Base-by-base conservation (phyloP, 2,113 vertebrate species). In the Hemibagrus wyckioides region DNA sequence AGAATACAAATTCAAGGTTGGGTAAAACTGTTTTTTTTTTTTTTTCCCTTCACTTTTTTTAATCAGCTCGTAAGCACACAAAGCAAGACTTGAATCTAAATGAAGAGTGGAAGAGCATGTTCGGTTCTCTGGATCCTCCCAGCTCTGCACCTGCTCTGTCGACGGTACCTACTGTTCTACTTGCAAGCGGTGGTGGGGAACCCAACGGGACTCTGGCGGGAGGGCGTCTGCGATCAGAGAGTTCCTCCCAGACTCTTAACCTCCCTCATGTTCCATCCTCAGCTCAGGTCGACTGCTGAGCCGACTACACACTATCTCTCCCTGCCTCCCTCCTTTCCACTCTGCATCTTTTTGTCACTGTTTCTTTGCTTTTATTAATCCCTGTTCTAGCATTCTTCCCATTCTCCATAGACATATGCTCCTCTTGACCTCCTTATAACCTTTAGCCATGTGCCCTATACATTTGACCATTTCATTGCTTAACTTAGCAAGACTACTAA, bases 41-140 rank as follows among this genome's bases (percentile, higher is more conserved):
- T 30, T 89, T 19, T 79, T n/a, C n/a, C n/a, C n/a, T n/a, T 23
- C 36, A 81, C 3, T 84, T 28, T 80, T 87, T 77, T 83, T 48
- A n/a, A 25, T 17, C 85, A 99, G 98, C 97, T 73, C 96, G 97
- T 93, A 99, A 99, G 89, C 97, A 99, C 3, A 94, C 97, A 15
- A 99, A 99, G 91, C 98, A 97, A 94, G 98, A 99, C 92, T 96
- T 97, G 17, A 96, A 96, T 90, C 96, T 99, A 91, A 99, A 99
- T 87, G 98, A 99, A 92, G 98, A 99, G 93, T 99, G 98, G 98
- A 99, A 97, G 93, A 99, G 98, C 93, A 99, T 99, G 98, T 99
- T 99, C 87, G 98, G 98, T 15, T 98, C 98, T 2, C 94, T 99
- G 95, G 98, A 99, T 80, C 96, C 98, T 54, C 67, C 97, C 0